A percentile compares a stretch with the other conserved stretches of the same genome.
phyloP scores from a whole-genome alignment of 1,140 invertebrate genomes.

The Ephestia elutella region DNA sequence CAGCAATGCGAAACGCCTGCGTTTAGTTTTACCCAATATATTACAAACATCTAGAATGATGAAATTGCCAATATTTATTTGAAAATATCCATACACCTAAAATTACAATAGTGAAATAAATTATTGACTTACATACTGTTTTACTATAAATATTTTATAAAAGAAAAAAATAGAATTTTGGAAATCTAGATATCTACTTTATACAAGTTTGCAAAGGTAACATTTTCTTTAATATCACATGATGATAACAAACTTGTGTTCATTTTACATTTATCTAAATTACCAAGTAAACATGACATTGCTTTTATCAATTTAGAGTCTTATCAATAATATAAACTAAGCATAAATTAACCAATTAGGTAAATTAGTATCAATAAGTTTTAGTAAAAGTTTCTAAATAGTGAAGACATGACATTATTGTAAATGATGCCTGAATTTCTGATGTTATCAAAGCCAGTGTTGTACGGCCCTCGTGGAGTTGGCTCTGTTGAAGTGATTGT shows the following conservation, averaged over 20 bases:
- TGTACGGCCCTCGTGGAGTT: slow-evolving; percentile 20
- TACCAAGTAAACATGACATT: background rate
- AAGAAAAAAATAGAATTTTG: background rate
- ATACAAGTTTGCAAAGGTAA: background rate
- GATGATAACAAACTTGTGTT: background rate
- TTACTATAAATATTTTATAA: background rate
- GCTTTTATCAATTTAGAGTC: background rate
- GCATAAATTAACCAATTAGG: slow-evolving; percentile 6
- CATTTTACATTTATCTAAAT: background rate
- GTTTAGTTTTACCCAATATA: too few relatives aligned
- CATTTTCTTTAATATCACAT: background rate
- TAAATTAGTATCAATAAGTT: background rate
- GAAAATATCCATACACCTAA: too few relatives aligned
- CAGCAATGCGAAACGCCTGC: too few relatives aligned
- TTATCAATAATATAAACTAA: slow-evolving; percentile 3
- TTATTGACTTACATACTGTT: background rate
- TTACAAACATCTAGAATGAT: too few relatives aligned
- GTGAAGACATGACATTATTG: slow-evolving; percentile 32
- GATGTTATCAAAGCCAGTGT: slow-evolving; percentile 30
- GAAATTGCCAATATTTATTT: too few relatives aligned
- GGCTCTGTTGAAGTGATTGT: slow-evolving; percentile 46
- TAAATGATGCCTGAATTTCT: slow-evolving; percentile 35
- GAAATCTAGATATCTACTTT: background rate
- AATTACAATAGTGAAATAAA: background rate
- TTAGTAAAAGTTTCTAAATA: slow-evolving; percentile 53